Percentiles rank a stretch among this genome's conserved stretches.
Conservation (phyloP, 2,113 vertebrate genomes). For the Caranx ignobilis region DNA sequence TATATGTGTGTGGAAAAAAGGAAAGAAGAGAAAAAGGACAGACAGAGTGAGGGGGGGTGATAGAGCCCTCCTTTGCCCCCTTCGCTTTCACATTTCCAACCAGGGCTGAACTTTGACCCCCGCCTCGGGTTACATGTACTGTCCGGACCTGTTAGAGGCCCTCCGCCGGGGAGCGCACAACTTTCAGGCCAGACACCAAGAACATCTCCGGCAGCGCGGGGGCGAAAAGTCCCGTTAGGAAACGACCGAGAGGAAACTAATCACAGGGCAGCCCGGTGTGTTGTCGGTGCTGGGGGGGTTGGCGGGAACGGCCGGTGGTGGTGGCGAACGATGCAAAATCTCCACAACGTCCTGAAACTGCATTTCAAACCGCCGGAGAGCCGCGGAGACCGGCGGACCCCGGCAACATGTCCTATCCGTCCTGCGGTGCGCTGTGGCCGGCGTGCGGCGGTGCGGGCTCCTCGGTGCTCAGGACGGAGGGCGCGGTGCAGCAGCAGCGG, state of each 20-base stretch:
- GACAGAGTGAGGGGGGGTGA: conserved; percentile 73
- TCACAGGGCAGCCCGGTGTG: conserved; percentile 28
- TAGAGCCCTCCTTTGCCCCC: conserved; percentile 86
- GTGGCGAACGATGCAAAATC: conserved; percentile 32
- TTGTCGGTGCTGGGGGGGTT: not conserved
- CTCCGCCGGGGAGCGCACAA: conserved; percentile 69
- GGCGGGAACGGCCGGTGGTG: conserved; percentile 20
- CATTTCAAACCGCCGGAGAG: conserved; percentile 54
- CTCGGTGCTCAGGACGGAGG: conserved; percentile 56
- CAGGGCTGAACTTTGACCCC: conserved; percentile 96
- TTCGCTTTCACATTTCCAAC: conserved; percentile 97
- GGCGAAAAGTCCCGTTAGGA: conserved; percentile 63
- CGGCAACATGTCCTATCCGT: conserved; percentile 54
- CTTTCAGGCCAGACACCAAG: conserved; percentile 72
- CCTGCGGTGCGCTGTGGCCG: conserved; percentile 60
- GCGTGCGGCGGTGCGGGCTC: conserved; percentile 49
- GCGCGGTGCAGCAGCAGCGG: conserved; percentile 52
- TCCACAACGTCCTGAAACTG: conserved; percentile 57
- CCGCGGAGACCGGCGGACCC: conserved; percentile 38
- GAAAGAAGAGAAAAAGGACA: conserved; percentile 65
- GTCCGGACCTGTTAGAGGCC: conserved; percentile 89
- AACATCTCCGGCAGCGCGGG: conserved; percentile 66
- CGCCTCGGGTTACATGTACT: conserved; percentile 90
- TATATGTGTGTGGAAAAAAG: conserved; percentile 66
- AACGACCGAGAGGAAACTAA: not conserved